These are phyloP conservation scores for Drosophila arawakana DNA, from an alignment of 1,140 invertebrate species.

Conservation along the genomic window DNA sequence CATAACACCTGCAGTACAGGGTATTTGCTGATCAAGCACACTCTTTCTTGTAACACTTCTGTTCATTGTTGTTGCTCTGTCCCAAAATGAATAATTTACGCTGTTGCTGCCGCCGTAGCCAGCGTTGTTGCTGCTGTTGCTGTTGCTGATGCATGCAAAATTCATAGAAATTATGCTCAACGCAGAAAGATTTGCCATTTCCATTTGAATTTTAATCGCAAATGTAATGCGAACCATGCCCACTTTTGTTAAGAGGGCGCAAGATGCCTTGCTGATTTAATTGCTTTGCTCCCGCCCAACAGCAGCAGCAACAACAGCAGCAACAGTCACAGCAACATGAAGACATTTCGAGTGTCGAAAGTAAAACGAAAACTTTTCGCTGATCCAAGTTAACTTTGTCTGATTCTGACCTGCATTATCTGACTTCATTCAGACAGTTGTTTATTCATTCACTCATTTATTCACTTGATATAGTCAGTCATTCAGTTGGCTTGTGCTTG, in stretches of 20 bases:
- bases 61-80: slow-evolving; percentile 5
- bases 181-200: slow-evolving; percentile 57
- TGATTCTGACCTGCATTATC: slow-evolving; percentile 58
- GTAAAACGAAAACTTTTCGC: slow-evolving; percentile 16
- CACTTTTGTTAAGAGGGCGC: slow-evolving; percentile 12
- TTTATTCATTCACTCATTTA: slow-evolving; percentile 2
- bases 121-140: slow-evolving; percentile 19
- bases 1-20: background rate
- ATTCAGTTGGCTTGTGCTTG: slow-evolving; percentile 30
- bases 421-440: slow-evolving; percentile 1
- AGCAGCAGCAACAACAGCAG: slow-evolving; percentile 4
- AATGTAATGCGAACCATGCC: slow-evolving; percentile 45
- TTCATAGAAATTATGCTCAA: slow-evolving; percentile 68
- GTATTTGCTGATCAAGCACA: background rate
- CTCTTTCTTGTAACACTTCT: slow-evolving; percentile 4
- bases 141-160: slow-evolving; percentile 74
- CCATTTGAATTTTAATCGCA: slow-evolving; percentile 72
- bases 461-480: slow-evolving; percentile 3
- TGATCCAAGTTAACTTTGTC: slow-evolving; percentile 22
- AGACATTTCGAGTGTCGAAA: slow-evolving; percentile 16
- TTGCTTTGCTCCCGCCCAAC: slow-evolving; percentile 35
- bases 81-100: slow-evolving; percentile 79
- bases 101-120: slow-evolving; percentile 21
- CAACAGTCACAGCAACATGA: slow-evolving; percentile 24
- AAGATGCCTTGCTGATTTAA: slow-evolving; percentile 63